Base-by-base conservation (phyloP, 2,113 vertebrate species). In the Centrocercus urophasianus region DNA sequence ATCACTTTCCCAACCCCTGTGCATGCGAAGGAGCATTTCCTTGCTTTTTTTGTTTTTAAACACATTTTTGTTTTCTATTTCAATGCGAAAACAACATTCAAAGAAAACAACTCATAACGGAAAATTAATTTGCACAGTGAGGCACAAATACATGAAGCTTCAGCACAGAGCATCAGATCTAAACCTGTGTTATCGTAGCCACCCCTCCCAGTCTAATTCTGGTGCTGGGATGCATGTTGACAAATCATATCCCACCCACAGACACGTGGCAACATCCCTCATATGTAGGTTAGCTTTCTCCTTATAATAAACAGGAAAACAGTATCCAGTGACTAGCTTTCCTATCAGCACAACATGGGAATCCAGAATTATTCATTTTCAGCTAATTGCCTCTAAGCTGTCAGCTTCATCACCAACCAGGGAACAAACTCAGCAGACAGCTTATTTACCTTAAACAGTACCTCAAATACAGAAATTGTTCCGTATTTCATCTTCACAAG, bases 241-340 rank as follows among this genome's bases (percentile, higher is more conserved):
- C 88, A 96, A 83, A 91, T 60, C 92, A 25, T 28, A 81, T 57
- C 78, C 45, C 76, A 86, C 79, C 70, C 82, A 75, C 71, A 74
- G 70, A 64, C 34, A 22, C 40, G 69, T 1, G 8, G 78, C 75
- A 81, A 13, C 16, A 21, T 75, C 57, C 40, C 84, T 60, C 52
- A 30, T 54, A 66, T 11, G 7, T 14, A 52, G 27, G 13, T 22
- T 72, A 60, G 65, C 64, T 56, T 57, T 69, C 40, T 69, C 48
- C 28, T 11, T 32, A 43, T 8, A 50, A 88, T 19, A 89, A 85
- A 59, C 48, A 88, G 1, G 24, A 69, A 81, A 91, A 91, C 25
- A 90, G 30, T 11, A 78, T 57, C 42, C 56, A 48, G 14, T 73
- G 54, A 74, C 57, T 75, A 83, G 42, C 43, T 71, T 67, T 65